Evolutionary conservation across 2,888 invertebrate species (phyloP).

Genomic region (Oasisia sp.): DNA sequence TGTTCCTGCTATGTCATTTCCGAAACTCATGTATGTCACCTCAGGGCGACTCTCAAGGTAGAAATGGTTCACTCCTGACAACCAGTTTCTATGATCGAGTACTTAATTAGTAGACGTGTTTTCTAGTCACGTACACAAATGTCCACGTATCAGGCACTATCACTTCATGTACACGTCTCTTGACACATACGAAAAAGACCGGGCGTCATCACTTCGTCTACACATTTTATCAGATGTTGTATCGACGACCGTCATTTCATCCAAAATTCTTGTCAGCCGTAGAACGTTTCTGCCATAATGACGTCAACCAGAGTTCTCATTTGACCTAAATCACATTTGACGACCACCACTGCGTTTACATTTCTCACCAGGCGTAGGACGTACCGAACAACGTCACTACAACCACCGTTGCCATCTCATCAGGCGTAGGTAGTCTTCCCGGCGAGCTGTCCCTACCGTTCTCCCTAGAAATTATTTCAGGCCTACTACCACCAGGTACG

Average conservation of each 20-base stretch:
- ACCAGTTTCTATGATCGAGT: not conserved
- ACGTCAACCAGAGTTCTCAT: not conserved
- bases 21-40: no score
- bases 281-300: not conserved
- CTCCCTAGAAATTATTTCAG: not conserved
- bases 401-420: not conserved
- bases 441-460: no score
- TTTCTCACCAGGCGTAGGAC: no score
- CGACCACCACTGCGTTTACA: no score
- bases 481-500: not conserved
- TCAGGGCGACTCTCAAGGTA: no score
- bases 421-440: no score
- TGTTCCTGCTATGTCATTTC: no score
- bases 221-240: not conserved
- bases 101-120: not conserved
- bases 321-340: no score
- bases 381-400: not conserved
- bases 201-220: no score
- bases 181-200: no score
- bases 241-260: not conserved
- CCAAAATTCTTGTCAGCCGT: not conserved
- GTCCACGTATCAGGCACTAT: not conserved
- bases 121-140: not conserved
- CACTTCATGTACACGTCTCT: no score
- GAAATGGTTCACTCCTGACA: not conserved